Percentiles rank a stretch among this genome's conserved stretches.
Conservation (phyloP, 2,113 vertebrate species). For the Campylorhamphus procurvoides region DNA sequence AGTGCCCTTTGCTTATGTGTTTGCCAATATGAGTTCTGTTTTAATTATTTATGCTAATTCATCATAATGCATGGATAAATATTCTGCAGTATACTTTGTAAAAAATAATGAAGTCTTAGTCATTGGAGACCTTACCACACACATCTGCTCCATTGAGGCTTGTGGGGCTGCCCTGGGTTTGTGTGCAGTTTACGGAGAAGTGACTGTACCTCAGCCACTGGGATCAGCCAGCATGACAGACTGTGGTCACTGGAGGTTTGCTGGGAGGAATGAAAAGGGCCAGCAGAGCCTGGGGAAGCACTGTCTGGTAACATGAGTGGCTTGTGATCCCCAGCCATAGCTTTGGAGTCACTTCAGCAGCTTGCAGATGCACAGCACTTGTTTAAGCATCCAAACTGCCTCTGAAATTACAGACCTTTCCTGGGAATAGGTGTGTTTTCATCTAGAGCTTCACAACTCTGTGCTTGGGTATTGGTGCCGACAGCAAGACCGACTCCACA, state of each 20-base stretch:
- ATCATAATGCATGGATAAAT: constrained; percentile 44
- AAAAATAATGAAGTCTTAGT: constrained; percentile 68
- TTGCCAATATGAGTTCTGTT: neutral
- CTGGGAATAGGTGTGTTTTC: neutral
- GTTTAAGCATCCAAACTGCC: neutral
- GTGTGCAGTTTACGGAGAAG: neutral
- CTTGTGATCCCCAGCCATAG: neutral
- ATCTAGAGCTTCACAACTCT: neutral
- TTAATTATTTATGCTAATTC: constrained; percentile 72
- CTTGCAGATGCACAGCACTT: fast-evolving
- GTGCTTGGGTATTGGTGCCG: no score
- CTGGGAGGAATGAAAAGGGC: neutral
- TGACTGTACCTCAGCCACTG: neutral
- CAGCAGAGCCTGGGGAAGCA: neutral
- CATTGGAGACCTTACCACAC: constrained; percentile 40
- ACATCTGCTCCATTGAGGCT: neutral
- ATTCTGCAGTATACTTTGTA: constrained; percentile 58
- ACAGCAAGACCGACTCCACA: neutral
- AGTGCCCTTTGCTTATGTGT: constrained; percentile 1
- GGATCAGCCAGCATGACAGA: fast-evolving
- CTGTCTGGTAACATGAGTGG: fast-evolving
- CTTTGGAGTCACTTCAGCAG: neutral
- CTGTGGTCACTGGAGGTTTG: neutral
- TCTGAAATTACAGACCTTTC: neutral
- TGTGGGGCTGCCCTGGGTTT: fast-evolving